phyloP scores from a whole-genome alignment of 2,797 vertebrate genomes.

The Pangasius sanitwongsei region DNA sequence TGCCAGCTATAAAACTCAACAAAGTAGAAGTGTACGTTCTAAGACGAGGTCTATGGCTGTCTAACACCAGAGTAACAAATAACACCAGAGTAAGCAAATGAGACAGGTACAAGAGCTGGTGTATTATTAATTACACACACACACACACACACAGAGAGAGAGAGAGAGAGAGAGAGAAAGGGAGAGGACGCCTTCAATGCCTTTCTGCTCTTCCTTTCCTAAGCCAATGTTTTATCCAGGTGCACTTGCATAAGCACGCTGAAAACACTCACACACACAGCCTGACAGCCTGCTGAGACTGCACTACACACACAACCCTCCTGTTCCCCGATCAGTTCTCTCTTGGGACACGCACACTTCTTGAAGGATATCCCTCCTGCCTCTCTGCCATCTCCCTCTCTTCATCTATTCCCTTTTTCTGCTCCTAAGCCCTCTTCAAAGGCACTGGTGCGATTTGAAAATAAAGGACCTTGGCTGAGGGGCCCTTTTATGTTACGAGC shows the following conservation, averaged over 20 bases:
- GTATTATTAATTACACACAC: slow-evolving; percentile 46
- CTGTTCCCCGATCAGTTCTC: slow-evolving; percentile 49
- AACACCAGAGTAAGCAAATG: slow-evolving; percentile 49
- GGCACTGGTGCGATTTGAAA: slow-evolving; percentile 53
- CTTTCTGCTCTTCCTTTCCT: slow-evolving; percentile 32
- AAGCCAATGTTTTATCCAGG: slow-evolving; percentile 46
- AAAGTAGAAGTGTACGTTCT: slow-evolving; percentile 89
- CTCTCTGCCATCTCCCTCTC: slow-evolving; percentile 44
- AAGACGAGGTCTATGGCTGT: slow-evolving; percentile 84
- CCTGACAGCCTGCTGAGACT: slow-evolving; percentile 58
- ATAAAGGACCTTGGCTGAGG: slow-evolving; percentile 61
- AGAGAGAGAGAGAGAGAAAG: neutral
- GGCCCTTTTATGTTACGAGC: slow-evolving; percentile 58
- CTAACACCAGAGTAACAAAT: slow-evolving; percentile 77
- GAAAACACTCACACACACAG: slow-evolving; percentile 36
- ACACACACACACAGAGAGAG: neutral
- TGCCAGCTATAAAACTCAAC: slow-evolving; percentile 80
- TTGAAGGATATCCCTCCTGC: slow-evolving; percentile 59
- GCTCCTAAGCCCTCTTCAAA: slow-evolving; percentile 63
- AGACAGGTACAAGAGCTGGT: slow-evolving; percentile 30
- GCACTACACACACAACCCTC: slow-evolving; percentile 50
- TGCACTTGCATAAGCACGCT: slow-evolving; percentile 41
- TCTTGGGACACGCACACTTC: slow-evolving; percentile 54
- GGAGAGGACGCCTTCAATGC: slow-evolving; percentile 20
- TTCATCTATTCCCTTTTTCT: slow-evolving; percentile 48